Evolutionary conservation across 2,113 vertebrate species (phyloP).

Genomic region (Probosciger aterrimus): DNA sequence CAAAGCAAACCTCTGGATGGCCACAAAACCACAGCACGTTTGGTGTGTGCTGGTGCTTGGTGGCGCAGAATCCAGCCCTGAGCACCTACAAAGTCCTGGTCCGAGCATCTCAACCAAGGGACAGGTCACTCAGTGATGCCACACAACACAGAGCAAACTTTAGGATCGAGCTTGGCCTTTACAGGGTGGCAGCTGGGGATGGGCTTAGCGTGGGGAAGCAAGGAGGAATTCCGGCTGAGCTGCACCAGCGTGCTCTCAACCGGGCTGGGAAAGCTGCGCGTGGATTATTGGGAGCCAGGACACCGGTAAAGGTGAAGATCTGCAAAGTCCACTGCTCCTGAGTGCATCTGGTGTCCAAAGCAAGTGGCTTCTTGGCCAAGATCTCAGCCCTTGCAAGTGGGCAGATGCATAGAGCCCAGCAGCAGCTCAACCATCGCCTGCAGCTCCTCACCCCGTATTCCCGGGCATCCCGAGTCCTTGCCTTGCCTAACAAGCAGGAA

Average conservation of each 20-base stretch:
- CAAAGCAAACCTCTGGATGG: neutral
- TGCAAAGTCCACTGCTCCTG: neutral
- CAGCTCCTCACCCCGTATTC: neutral
- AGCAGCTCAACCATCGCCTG: neutral
- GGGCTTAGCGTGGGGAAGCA: neutral
- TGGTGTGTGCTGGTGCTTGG: neutral
- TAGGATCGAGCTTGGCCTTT: neutral
- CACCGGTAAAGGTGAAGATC: neutral
- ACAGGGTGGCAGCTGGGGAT: neutral
- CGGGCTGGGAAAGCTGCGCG: neutral
- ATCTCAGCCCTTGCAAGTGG: neutral
- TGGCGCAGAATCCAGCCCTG: neutral
- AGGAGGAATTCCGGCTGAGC: neutral
- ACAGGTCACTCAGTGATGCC: neutral
- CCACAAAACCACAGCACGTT: neutral
- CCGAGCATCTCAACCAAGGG: neutral
- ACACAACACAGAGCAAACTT: accelerated
- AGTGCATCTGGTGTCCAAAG: neutral
- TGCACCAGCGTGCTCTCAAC: neutral
- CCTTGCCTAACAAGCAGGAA: neutral
- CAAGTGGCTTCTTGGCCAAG: neutral
- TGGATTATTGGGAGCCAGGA: neutral
- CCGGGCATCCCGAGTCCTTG: neutral
- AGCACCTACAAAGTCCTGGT: neutral
- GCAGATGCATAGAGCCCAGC: neutral